These are phyloP conservation scores for Antheraea assamensis DNA, from an alignment of 2,888 invertebrate species.

Conservation along the genomic window DNA sequence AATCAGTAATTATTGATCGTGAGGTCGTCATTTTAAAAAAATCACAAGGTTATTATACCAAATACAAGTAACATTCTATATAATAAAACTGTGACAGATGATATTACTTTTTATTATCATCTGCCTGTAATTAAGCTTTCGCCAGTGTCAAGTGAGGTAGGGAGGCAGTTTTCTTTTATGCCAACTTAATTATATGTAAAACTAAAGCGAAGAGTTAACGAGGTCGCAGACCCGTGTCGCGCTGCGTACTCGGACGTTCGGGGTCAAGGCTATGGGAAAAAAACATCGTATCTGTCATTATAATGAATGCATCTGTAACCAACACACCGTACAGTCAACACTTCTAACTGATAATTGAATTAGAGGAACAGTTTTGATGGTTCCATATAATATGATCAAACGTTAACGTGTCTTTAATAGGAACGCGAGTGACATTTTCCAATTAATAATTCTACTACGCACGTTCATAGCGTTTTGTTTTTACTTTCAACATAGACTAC, in stretches of 20 bases:
- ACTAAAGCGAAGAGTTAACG: neutral
- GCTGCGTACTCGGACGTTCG: neutral
- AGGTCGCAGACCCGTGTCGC: neutral
- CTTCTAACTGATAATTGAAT: neutral
- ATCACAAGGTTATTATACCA: too few relatives aligned
- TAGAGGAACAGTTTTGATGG: neutral
- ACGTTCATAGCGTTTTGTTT: too few relatives aligned
- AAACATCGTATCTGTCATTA: neutral
- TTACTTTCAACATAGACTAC: too few relatives aligned
- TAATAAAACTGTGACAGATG: neutral
- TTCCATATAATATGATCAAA: neutral
- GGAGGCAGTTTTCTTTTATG: neutral
- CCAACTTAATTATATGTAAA: neutral
- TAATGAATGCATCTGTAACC: neutral
- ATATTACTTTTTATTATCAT: neutral
- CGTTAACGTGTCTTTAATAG: neutral
- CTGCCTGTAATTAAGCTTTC: neutral
- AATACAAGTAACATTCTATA: too few relatives aligned
- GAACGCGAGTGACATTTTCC: too few relatives aligned
- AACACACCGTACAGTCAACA: neutral
- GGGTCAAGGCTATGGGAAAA: conserved; percentile 8
- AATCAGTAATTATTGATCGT: too few relatives aligned
- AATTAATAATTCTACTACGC: too few relatives aligned
- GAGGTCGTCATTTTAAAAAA: too few relatives aligned
- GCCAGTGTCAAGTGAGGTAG: neutral